phyloP scores from a whole-genome alignment of 2,888 invertebrate species.

The Monoplex corrugatus region DNA sequence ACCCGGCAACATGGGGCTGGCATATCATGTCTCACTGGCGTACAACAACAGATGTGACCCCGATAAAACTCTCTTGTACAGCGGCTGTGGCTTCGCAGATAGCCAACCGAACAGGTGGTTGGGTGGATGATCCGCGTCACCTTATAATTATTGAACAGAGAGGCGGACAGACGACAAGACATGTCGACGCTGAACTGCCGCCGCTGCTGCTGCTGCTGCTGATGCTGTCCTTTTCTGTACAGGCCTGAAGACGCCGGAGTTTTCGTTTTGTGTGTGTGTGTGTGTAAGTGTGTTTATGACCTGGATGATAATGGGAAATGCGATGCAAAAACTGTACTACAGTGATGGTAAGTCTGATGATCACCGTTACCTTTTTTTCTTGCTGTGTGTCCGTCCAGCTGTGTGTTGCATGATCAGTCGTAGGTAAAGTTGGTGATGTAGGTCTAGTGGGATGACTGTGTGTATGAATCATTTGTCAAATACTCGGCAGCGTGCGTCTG shows the following conservation, averaged over 20 bases:
- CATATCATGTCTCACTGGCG: not conserved
- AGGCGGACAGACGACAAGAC: not conserved
- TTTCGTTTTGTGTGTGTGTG: not conserved
- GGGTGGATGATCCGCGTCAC: too few relatives aligned
- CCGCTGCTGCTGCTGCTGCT: not conserved
- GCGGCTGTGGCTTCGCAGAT: not conserved
- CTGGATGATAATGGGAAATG: not conserved
- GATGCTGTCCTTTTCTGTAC: not conserved
- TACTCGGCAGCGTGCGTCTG: too few relatives aligned
- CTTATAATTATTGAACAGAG: not conserved
- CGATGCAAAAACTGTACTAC: conserved; percentile 14
- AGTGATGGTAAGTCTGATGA: not conserved
- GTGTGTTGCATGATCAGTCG: too few relatives aligned
- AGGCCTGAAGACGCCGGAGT: too few relatives aligned
- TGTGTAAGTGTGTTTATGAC: not conserved
- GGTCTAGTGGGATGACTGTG: too few relatives aligned
- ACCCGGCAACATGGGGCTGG: not conserved
- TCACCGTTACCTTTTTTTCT: too few relatives aligned
- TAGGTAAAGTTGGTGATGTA: too few relatives aligned
- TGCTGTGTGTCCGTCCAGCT: too few relatives aligned
- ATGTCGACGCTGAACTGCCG: not conserved
- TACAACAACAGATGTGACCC: not conserved
- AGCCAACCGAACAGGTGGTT: not conserved
- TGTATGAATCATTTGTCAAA: too few relatives aligned
- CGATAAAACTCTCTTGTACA: not conserved